Evolutionary conservation across 1,140 invertebrate genomes (phyloP).

Genomic region (Andricus grossulariae): DNA sequence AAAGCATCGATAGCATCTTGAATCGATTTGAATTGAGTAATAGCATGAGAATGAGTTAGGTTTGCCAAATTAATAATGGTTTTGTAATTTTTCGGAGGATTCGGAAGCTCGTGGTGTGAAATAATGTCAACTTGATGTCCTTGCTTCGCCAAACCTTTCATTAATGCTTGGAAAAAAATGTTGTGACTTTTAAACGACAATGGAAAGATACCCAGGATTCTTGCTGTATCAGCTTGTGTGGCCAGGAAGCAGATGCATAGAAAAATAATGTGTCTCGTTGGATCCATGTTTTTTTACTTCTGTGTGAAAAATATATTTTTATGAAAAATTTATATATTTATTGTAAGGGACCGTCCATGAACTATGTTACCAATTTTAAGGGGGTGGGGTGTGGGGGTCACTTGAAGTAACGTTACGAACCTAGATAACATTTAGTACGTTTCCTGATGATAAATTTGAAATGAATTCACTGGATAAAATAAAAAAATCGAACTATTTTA

Average conservation of each 20-base stretch:
- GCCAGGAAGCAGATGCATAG: background rate
- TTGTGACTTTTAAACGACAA: background rate
- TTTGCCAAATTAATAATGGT: background rate
- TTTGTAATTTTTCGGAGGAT: background rate
- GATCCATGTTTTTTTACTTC: no score
- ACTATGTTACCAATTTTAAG: no score
- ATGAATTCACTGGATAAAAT: no score
- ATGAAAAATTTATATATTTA: no score
- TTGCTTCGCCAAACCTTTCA: background rate
- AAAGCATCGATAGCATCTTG: background rate
- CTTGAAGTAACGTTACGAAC: accelerated
- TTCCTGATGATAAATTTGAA: no score
- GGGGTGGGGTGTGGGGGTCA: no score
- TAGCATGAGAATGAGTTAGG: background rate
- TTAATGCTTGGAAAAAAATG: background rate
- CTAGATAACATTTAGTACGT: no score
- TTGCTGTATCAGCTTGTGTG: background rate
- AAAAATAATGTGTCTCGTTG: background rate
- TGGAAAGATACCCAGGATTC: background rate
- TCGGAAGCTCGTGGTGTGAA: background rate
- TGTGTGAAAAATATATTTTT: no score
- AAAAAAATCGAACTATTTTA: no score
- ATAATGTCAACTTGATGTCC: background rate
- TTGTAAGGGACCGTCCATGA: no score
- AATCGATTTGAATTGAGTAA: background rate